These are phyloP conservation scores for Festucalex cinctus DNA, from an alignment of 2,113 vertebrate genomes.

Conservation along the genomic window DNA sequence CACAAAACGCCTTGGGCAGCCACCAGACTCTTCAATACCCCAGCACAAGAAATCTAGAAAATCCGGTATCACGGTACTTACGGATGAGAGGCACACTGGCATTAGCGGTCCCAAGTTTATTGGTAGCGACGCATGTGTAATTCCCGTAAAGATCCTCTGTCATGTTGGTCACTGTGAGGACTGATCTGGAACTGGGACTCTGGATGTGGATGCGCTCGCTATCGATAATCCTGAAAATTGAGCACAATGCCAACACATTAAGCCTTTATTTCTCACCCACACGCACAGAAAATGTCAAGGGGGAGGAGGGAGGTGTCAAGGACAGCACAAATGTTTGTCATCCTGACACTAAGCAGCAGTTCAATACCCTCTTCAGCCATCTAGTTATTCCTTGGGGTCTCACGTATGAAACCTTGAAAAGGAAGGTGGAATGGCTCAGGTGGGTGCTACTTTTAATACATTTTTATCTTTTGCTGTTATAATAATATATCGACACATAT, in stretches of 20 bases:
- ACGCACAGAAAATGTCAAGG: background rate
- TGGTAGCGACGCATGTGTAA: constrained; percentile 96
- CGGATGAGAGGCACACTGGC: constrained; percentile 94
- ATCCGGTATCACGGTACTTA: constrained; percentile 82
- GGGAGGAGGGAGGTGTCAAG: constrained; percentile 14
- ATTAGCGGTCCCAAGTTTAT: constrained; percentile 92
- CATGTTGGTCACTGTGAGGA: constrained; percentile 95
- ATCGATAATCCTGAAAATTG: constrained; percentile 85
- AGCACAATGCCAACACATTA: constrained; percentile 28
- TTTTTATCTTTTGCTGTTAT: constrained; percentile 39
- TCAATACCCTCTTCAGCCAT: constrained; percentile 50
- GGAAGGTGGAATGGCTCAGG: constrained; percentile 43
- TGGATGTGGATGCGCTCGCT: constrained; percentile 95
- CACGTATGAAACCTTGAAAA: constrained; percentile 24
- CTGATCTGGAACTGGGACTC: constrained; percentile 92
- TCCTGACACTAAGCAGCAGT: constrained; percentile 29
- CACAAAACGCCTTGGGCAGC: constrained; percentile 12
- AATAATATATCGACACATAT: constrained; percentile 35
- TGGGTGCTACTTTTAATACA: constrained; percentile 43
- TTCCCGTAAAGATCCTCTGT: constrained; percentile 99
- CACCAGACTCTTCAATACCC: constrained; percentile 28
- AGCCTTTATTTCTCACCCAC: constrained; percentile 19
- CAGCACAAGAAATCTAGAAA: constrained; percentile 48
- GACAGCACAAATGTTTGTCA: constrained; percentile 39
- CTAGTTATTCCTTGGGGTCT: constrained; percentile 32